Evolutionary conservation across 2,797 vertebrate genomes (phyloP), one percentile per base, ranked within the genome.

Genomic region (Sebastiscus tertius): DNA sequence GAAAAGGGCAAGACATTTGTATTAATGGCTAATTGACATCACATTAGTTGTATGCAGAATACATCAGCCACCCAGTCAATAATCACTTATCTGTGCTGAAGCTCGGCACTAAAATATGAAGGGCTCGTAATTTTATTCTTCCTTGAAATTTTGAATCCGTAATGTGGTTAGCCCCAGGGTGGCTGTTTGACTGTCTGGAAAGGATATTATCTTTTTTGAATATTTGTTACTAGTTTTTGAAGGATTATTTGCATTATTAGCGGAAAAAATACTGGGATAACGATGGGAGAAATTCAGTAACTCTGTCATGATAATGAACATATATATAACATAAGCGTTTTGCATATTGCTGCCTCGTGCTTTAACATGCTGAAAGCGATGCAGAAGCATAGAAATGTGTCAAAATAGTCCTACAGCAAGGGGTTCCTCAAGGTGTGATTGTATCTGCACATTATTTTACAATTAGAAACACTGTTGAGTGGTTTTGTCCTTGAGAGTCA

Each of bases 1-100:
- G 93, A 92, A 94, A 95, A 89, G 80, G 93, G 86, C 90, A 90
- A 80, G 52, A 75, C 34, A 92, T 95, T 93, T 93, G 94, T 94
- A 96, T 96, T 96, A 95, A 96, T 95, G 93, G 94, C 87, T 92
- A 94, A 97, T 95, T 94, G 93, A 93, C 93, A 95, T 83, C 78
- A 89, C 95, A 96, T 95, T 95, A 93, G 91, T 93, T 95, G 94
- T 91, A 88, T 95, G 96, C 94, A 89, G 93, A 96, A 91, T 86
- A 83, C 75, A 92, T 87, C 87, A 93, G 75, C 87, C 88, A 83
- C 84, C 79, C 70, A 86, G 95, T 96, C 95, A 93, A 95, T 96
- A 95, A 92, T 93, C 88, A 91, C 87, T 93, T 89, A 90, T 93
- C 91, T 93, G 70, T 84, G 84, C 92, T 90, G 77, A 88, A 62